These are phyloP conservation scores for Temnothorax ravouxi DNA, from an alignment of 2,888 invertebrate species.

Conservation along the genomic window DNA sequence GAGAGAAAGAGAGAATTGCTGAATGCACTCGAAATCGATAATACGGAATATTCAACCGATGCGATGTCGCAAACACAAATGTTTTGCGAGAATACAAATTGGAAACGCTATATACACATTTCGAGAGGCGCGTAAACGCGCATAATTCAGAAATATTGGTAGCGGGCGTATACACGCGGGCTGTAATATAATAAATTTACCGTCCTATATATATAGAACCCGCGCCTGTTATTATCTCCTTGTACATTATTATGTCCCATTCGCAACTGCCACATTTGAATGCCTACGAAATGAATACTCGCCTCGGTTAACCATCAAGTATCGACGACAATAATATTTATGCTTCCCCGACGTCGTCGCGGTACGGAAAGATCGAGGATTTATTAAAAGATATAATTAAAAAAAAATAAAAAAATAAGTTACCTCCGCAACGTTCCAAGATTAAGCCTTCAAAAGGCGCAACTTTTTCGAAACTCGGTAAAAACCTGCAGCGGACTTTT, in stretches of 20 bases:
- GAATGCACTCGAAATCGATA: constrained; percentile 22
- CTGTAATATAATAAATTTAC: constrained; percentile 37
- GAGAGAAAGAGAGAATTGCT: not conserved
- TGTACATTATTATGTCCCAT: not conserved
- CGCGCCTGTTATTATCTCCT: constrained; percentile 20
- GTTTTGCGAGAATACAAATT: constrained; percentile 15
- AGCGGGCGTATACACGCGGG: no score
- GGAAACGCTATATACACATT: not conserved
- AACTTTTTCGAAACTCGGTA: not conserved
- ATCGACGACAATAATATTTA: not conserved
- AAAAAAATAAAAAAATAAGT: no score
- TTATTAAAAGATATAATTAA: constrained; percentile 7
- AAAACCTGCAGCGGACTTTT: not conserved
- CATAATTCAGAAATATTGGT: constrained; percentile 34
- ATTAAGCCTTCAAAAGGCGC: not conserved
- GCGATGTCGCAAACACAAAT: constrained; percentile 16
- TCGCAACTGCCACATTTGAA: not conserved
- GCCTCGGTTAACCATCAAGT: not conserved
- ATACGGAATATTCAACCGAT: constrained; percentile 8
- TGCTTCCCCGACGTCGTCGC: not conserved
- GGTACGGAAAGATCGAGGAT: not conserved
- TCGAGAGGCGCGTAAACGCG: not conserved
- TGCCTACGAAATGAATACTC: not conserved
- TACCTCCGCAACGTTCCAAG: not conserved
- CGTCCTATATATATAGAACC: not conserved